These are phyloP conservation scores for Hozukius guyotensis DNA, from an alignment of 2,797 vertebrate genomes.

Conservation along the genomic window DNA sequence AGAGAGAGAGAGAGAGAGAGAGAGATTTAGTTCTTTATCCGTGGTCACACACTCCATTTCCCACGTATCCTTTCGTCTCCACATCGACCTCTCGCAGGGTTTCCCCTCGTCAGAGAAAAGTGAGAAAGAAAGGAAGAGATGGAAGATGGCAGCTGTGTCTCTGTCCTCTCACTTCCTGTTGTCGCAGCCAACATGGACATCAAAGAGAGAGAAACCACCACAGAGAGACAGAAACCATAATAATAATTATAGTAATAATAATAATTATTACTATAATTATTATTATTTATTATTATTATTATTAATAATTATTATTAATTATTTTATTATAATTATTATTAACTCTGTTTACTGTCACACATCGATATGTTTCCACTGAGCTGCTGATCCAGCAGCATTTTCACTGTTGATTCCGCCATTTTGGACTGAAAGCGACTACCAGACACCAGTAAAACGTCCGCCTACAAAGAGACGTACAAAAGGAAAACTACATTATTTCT, in stretches of 20 bases:
- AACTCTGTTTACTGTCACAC: not conserved
- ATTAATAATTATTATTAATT: no score
- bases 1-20: no score
- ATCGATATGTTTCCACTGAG: not conserved
- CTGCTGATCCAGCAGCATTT: not conserved
- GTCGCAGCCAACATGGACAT: not conserved
- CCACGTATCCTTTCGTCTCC: not conserved
- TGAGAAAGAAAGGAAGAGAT: conserved; percentile 59
- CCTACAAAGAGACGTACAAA: no score
- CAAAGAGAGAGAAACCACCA: not conserved
- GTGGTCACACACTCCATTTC: not conserved
- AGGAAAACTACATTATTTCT: no score
- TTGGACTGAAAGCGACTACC: no score
- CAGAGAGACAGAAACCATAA: not conserved
- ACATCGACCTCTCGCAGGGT: not conserved
- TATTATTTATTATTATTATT: no score
- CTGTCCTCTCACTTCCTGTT: conserved; percentile 47
- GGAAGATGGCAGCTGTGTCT: conserved; percentile 2
- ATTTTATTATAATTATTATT: no score
- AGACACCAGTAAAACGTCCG: no score
- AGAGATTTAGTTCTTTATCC: not conserved
- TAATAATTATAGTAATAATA: no score
- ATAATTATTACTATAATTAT: no score
- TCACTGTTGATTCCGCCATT: not conserved
- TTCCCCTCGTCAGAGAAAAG: conserved; percentile 27